Conservation (phyloP, 2,797 vertebrate genomes). For the Stomatorhinus walkeri region DNA sequence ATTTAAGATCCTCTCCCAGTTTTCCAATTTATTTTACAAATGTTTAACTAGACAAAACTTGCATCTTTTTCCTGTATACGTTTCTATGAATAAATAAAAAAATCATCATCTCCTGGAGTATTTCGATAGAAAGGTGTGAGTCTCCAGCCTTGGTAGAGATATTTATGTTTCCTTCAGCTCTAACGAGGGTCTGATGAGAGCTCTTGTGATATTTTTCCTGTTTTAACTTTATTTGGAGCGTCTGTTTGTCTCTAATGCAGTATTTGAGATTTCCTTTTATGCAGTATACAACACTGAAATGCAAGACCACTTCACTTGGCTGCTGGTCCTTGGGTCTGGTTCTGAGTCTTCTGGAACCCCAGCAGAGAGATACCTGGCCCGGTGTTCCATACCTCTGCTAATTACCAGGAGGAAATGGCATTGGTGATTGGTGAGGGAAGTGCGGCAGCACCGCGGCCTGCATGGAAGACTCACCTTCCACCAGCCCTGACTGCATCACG, state of each 20-base stretch:
- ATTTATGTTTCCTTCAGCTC: neutral
- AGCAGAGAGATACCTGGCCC: neutral
- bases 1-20: neutral
- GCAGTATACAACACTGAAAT: neutral
- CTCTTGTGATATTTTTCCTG: neutral
- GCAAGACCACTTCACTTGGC: neutral
- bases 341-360: neutral
- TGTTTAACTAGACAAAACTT: neutral
- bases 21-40: neutral
- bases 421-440: neutral
- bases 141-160: neutral
- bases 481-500: neutral
- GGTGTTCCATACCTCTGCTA: neutral
- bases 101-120: neutral
- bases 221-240: neutral
- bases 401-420: neutral
- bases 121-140: neutral
- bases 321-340: neutral
- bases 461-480: neutral
- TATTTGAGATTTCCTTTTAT: neutral
- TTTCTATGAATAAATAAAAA: neutral
- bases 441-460: neutral
- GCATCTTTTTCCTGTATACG: neutral
- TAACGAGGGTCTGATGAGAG: neutral
- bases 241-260: neutral